Evolutionary conservation across 2,888 invertebrate genomes (phyloP).

Genomic region (Saturnia japonica): DNA sequence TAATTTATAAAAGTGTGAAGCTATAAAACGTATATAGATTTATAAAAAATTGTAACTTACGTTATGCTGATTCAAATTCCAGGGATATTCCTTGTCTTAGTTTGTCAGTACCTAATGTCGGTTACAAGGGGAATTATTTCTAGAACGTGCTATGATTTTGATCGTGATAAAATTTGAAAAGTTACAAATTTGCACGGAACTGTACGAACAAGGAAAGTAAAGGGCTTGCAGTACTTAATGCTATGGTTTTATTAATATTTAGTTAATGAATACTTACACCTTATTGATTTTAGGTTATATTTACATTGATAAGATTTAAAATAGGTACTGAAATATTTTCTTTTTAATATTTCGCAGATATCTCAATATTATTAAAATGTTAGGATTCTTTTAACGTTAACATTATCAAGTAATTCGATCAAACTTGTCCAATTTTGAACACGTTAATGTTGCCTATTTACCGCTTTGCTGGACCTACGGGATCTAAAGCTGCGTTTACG

Average conservation of each 20-base stretch:
- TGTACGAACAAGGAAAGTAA: slow-evolving; percentile 50
- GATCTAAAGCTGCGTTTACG: neutral
- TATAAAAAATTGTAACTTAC: slow-evolving; percentile 6
- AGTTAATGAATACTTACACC: too few species aligned
- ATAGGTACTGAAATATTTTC: too few species aligned
- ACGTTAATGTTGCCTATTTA: too few species aligned
- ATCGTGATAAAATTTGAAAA: slow-evolving; percentile 56
- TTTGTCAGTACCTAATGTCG: slow-evolving; percentile 23
- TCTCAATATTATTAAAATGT: too few species aligned
- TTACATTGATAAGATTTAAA: too few species aligned
- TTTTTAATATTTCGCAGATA: too few species aligned
- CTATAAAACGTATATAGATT: neutral
- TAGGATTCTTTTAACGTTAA: too few species aligned
- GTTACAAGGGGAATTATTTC: slow-evolving; percentile 56
- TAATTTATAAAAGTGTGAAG: too few species aligned
- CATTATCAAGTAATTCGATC: too few species aligned
- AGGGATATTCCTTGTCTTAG: slow-evolving; percentile 21
- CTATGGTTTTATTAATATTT: neutral
- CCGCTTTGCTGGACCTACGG: too few species aligned
- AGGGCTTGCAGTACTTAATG: slow-evolving; percentile 16
- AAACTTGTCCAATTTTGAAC: too few species aligned
- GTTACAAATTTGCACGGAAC: slow-evolving; percentile 63
- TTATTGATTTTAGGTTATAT: too few species aligned
- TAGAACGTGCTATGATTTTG: slow-evolving; percentile 58
- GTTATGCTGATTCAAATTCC: slow-evolving; percentile 43